Evolutionary conservation across 2,888 invertebrate genomes (phyloP).

Genomic region (Actias luna): DNA sequence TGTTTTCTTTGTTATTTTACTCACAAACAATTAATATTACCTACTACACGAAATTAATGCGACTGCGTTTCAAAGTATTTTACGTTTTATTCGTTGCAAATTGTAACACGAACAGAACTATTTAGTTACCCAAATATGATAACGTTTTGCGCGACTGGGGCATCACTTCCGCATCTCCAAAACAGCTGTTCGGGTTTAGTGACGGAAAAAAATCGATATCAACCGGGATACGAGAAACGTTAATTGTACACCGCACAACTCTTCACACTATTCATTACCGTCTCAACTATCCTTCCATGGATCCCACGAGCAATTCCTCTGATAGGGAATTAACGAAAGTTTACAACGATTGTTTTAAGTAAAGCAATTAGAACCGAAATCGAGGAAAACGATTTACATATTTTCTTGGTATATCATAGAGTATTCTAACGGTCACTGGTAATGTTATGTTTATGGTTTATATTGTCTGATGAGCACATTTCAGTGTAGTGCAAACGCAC

Average conservation of each 20-base stretch:
- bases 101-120: background rate
- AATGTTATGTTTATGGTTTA: constrained; percentile 52
- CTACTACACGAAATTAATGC: background rate
- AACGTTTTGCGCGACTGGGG: constrained; percentile 22
- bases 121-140: background rate
- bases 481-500: constrained; percentile 44
- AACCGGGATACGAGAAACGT: constrained; percentile 51
- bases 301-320: constrained; percentile 23
- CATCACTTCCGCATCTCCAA: constrained; percentile 55
- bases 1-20: background rate
- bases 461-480: constrained; percentile 47
- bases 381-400: constrained; percentile 29
- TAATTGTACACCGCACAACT: constrained; percentile 53
- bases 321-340: constrained; percentile 3
- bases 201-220: constrained; percentile 70
- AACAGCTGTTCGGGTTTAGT: constrained; percentile 72
- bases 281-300: constrained; percentile 50
- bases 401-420: constrained; percentile 22
- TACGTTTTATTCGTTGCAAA: background rate
- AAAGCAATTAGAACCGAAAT: constrained; percentile 26
- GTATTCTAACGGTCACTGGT: constrained; percentile 35
- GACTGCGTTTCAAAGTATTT: background rate
- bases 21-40: background rate
- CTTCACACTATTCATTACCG: constrained; percentile 60
- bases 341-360: constrained; percentile 33